Base-by-base conservation (phyloP, 2,888 invertebrate genomes). In the Brachyptera putata region DNA sequence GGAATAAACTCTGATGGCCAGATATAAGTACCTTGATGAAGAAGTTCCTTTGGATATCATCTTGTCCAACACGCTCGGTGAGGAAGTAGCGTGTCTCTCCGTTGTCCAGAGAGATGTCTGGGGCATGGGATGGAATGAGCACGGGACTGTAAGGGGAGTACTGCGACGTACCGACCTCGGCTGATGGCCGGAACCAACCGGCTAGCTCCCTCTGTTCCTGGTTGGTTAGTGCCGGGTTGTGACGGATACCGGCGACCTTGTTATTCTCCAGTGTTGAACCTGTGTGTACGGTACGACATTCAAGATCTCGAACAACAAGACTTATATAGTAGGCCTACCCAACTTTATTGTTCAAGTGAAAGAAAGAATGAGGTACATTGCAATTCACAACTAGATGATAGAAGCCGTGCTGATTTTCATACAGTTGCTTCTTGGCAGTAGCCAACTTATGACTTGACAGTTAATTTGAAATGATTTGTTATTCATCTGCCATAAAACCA, bases 131-230 rank as follows among this genome's bases (percentile, higher is more conserved):
- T 0, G 93, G 92, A 60, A 94, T 77, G 63, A 81, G 75, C 55
- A 89, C 84, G 0, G 91, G 90, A 64, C 82, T 81, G 69, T 90
- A 91, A 68, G 85, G 84, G 0, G 84, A 81, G 69, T 89, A 88
- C 41, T 82, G 80, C 61, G 81, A 76, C 65, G 83, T 82, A 60
- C 82, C 53, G 16, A 49, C 81, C 64, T 87, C 87, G 1, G 80
- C 77, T 87, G 84, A 25, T 76, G 76, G 70, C 85, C 83, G 81
- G 69, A 95, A 91, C 95, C 96, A 96, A 4, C 95, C 94, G 1
- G 94, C 89, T 55, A 97, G 80, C 77, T 96, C 95, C 71, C 92
- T 80, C 74, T 95, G 96, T 70, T 93, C 89, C 1, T 85, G 74
- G 1, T 87, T 85, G 1, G 90, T 85, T 63, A 96, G 79, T 39